Evolutionary conservation across 1,140 invertebrate genomes (phyloP), one percentile per base, ranked within the genome.

Genomic region (Drosophila hydei): DNA sequence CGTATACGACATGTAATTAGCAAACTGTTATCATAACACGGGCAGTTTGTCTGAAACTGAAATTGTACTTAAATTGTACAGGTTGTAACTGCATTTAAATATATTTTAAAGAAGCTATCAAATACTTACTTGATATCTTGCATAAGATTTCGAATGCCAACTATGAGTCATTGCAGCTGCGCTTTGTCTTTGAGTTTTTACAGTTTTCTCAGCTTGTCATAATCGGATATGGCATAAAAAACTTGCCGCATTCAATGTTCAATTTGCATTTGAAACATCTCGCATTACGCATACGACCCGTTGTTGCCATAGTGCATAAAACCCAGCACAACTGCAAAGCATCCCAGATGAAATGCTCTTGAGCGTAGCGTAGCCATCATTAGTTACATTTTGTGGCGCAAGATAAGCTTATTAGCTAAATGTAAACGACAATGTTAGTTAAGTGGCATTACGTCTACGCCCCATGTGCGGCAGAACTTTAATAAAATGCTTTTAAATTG

Each of bases 381-480:
- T 84, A 74, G 79, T 68, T 75, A 75, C 50, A 67, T 75, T 75
- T 61, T 30, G 63, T 56, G 30, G 36, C 30, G 61, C 60, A 42
- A 16, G 65, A 67, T 83, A 81, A 81, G 79, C 79, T 83, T 65
- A 81, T 81, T 81, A 83, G 75, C 70, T 42, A 51, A 65, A 74
- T 81, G 77, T 64, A 73, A 63, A 62, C 74, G 71, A 72, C 74
- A 77, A 80, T 81, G 70, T 74, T 65, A 55, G 63, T 83, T 76
- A 71, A 75, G 74, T 79, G 59, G 65, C 25, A 62, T 64, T 72
- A 50, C 59, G 75, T 61, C 75, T 83, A 75, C 79, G 70, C 70
- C 33, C 48, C 33, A 56, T 59, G 30, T 54, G 72, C 21, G 7
- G 6, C 16, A 14, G 16, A 43, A 40, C 52, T 67, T 62, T 55